Conservation (phyloP, 1,140 invertebrate species). For the Achatina immaculata region DNA sequence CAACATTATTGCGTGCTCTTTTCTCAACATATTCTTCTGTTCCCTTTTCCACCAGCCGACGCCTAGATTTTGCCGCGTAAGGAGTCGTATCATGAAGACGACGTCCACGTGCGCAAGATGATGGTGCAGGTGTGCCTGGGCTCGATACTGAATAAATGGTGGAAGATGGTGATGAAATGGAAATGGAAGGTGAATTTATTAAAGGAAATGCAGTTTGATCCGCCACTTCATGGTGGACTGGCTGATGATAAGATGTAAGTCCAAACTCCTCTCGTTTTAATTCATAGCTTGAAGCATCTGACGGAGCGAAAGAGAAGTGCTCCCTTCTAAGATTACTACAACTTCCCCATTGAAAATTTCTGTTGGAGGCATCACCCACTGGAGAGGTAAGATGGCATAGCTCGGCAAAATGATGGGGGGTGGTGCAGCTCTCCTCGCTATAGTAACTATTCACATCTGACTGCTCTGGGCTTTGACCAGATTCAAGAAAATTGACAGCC, state of each 20-base stretch:
- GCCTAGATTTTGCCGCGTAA: conserved; percentile 41
- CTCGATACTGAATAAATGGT: conserved; percentile 35
- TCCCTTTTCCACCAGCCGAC: conserved; percentile 56
- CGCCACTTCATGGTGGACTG: not conserved
- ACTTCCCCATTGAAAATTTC: conserved; percentile 16
- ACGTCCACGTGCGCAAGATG: conserved; percentile 38
- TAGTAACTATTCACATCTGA: conserved; percentile 33
- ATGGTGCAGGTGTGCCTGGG: conserved; percentile 23
- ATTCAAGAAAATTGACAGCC: conserved; percentile 30
- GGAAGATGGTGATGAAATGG: conserved; percentile 34
- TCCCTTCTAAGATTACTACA: conserved; percentile 20
- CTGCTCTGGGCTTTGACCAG: conserved; percentile 3
- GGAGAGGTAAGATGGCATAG: conserved; percentile 32
- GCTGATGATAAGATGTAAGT: not conserved
- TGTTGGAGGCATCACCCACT: conserved; percentile 6
- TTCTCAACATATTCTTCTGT: conserved; percentile 90
- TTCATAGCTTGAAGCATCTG: not conserved
- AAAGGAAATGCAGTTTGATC: conserved; percentile 7
- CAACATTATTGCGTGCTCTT: conserved; percentile 95
- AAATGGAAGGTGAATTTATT: conserved; percentile 21
- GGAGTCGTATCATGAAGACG: conserved; percentile 41
- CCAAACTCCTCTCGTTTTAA: conserved; percentile 16
- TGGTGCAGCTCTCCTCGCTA: conserved; percentile 28
- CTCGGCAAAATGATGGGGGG: conserved; percentile 22
- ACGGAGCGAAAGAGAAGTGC: not conserved